phyloP scores from a whole-genome alignment of 2,113 vertebrate species.

The Steatornis caripensis region DNA sequence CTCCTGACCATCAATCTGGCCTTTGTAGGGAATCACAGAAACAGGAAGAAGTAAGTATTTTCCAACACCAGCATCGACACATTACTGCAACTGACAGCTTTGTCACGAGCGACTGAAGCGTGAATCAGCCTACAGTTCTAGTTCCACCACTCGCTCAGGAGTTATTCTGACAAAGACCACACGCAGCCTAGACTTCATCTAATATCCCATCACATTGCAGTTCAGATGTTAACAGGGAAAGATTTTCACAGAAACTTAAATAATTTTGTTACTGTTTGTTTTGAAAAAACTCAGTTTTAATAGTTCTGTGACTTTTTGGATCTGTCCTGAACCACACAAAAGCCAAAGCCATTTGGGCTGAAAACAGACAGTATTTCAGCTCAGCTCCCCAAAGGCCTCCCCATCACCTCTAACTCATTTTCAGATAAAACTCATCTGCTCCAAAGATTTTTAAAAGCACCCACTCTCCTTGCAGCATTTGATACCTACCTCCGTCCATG shows the following conservation, averaged over 20 bases:
- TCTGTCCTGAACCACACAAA: neutral
- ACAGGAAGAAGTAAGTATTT: neutral
- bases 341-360: neutral
- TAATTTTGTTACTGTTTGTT: neutral
- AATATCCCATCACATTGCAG: neutral
- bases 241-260: neutral
- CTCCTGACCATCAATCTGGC: conserved; percentile 97
- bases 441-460: neutral
- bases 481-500: conserved; percentile 91
- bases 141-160: neutral
- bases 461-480: neutral
- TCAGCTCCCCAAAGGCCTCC: neutral
- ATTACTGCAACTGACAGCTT: neutral
- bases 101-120: neutral
- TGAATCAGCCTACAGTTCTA: too few relatives aligned
- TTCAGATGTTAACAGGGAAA: neutral
- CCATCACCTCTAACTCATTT: neutral
- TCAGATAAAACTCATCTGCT: neutral
- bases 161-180: neutral
- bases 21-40: conserved; percentile 59
- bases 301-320: neutral
- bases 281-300: neutral
- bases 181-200: neutral
- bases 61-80: neutral
- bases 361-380: neutral